phyloP scores from a whole-genome alignment of 1,140 invertebrate species.

The Epicauta chinensis region DNA sequence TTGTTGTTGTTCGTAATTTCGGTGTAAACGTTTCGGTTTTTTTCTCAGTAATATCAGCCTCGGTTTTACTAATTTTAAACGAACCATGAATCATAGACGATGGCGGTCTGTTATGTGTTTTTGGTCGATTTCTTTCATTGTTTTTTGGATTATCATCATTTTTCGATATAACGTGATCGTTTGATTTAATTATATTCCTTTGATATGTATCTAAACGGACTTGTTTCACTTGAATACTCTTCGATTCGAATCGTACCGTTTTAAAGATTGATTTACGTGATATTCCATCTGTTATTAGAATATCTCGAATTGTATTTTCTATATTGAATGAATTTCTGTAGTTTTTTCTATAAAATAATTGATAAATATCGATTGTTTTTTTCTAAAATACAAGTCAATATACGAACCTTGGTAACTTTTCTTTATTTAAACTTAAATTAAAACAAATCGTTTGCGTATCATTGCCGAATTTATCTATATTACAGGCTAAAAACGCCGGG shows the following conservation, averaged over 20 bases:
- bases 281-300: constrained; percentile 59
- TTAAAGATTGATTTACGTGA: constrained; percentile 58
- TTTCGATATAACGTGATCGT: constrained; percentile 45
- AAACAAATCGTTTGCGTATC: constrained; percentile 67
- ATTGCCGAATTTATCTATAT: constrained; percentile 63
- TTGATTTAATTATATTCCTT: constrained; percentile 28
- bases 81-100: constrained; percentile 50
- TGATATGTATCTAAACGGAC: constrained; percentile 39
- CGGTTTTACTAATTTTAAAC: constrained; percentile 56
- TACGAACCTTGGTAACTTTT: constrained; percentile 60
- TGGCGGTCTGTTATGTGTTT: constrained; percentile 27
- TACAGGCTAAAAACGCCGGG: constrained; percentile 54
- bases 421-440: constrained; percentile 63
- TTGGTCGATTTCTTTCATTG: constrained; percentile 43
- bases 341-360: constrained; percentile 22
- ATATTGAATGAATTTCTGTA: constrained; percentile 55
- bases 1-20: constrained; percentile 39
- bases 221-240: constrained; percentile 58
- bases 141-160: constrained; percentile 39
- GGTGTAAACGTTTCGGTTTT: constrained; percentile 37
- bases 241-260: constrained; percentile 59
- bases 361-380: not conserved
- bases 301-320: constrained; percentile 60
- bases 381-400: constrained; percentile 5
- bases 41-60: constrained; percentile 55